A percentile compares a stretch with the other conserved stretches of the same genome.
These are phyloP conservation scores for Pungitius pungitius DNA, from an alignment of 2,113 vertebrate species.

Conservation along the genomic window DNA sequence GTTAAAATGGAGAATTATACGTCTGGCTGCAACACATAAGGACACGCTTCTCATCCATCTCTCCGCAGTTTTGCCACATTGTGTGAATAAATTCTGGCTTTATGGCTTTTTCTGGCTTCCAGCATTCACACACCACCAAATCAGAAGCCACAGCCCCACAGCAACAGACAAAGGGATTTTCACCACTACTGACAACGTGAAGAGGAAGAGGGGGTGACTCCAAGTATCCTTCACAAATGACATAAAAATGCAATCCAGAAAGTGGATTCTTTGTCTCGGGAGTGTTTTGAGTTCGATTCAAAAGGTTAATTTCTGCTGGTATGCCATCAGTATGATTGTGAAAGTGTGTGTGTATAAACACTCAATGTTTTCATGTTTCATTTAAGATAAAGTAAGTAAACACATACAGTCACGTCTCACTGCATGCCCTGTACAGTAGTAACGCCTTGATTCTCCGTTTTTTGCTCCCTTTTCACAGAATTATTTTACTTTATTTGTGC, in stretches of 20 bases:
- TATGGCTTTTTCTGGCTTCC: slow-evolving; percentile 1
- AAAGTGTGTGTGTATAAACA: slow-evolving; percentile 18
- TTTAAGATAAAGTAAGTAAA: slow-evolving; percentile 57
- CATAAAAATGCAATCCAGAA: background rate
- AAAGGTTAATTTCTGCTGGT: background rate
- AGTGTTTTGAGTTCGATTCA: slow-evolving; percentile 6
- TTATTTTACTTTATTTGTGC: slow-evolving; percentile 14
- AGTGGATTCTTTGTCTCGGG: background rate
- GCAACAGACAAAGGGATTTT: background rate
- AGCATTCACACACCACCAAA: background rate
- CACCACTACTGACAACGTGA: background rate
- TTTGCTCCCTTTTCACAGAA: slow-evolving; percentile 8
- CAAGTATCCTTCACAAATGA: background rate
- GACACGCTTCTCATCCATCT: background rate
- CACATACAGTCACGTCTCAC: slow-evolving; percentile 42
- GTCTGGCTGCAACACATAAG: slow-evolving; percentile 25
- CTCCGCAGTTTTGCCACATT: background rate
- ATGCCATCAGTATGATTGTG: slow-evolving; percentile 8
- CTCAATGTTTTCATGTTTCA: slow-evolving; percentile 24
- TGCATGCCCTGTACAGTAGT: slow-evolving; percentile 59
- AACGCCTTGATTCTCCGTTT: slow-evolving; percentile 32
- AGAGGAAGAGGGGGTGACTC: background rate
- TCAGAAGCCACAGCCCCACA: background rate
- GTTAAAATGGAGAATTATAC: slow-evolving; percentile 9
- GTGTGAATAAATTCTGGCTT: slow-evolving; percentile 12